Evolutionary conservation across 2,888 invertebrate genomes (phyloP), one percentile per base, ranked within the genome.

Genomic region (Vandiemenella viatica): DNA sequence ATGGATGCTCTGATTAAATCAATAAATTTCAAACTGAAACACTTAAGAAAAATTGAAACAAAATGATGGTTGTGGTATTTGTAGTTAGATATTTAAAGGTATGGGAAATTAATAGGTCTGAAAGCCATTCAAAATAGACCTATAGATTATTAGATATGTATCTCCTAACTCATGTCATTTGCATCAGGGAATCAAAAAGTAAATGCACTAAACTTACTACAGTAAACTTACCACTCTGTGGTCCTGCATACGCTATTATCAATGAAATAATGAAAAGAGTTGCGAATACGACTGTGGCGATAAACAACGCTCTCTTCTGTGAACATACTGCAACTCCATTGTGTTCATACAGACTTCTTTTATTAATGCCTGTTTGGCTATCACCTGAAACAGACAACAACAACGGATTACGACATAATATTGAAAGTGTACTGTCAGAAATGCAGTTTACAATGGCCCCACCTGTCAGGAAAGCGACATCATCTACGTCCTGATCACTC

Each of bases 381-480:
- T 78, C 79, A 60, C 76, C 78, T 76, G 67, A 55, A 70, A 70
- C 64, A 66, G 67, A 66, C 58, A 48, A 43, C 8, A 8, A 26
- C 26, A 26, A 43, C 6, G n/a, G 43, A 43, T 8, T 17, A 19
- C 8, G n/a, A 16, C 7, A 40, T 40, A 40, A 40, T 17, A 15
- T 40, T 6, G 17, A 6, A 40, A 40, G 7, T 40, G 8, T 10
- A 15, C 40, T 6, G 40, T 26, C 7, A 26, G 13, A 26, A 26
- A 26, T 26, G 13, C 26, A 26, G 26, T 8, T 8, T 26, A 26
- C 26, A 7, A 26, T n/a, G n/a, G n/a, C n/a, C 32, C 2, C 59
- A 85, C 88, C 89, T 72, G 89, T 89, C 67, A 90, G 73, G 73
- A 90, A 90, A 55, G 90, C 89, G 62, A 89, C 88, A 73, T 90